phyloP scores from a whole-genome alignment of 1,140 invertebrate genomes.

The Battus philenor region DNA sequence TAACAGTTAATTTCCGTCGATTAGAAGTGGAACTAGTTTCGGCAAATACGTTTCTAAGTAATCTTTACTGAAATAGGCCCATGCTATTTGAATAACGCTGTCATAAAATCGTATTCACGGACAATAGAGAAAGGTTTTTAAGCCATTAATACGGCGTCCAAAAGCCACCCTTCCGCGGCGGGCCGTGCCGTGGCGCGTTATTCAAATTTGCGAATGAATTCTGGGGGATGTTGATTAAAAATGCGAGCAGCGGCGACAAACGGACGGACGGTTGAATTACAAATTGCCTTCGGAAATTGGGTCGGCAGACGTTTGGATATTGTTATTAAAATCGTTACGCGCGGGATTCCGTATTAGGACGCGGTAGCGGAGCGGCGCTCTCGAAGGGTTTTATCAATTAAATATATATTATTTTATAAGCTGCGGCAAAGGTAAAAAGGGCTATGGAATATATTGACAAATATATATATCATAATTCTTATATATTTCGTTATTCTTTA shows the following conservation, averaged over 20 bases:
- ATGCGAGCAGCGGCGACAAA: conserved; percentile 32
- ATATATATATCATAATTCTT: too few species aligned
- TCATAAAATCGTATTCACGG: too few species aligned
- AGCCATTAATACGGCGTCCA: conserved; percentile 24
- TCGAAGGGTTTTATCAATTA: not conserved
- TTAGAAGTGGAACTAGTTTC: too few species aligned
- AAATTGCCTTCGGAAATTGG: conserved; percentile 39
- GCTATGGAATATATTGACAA: too few species aligned
- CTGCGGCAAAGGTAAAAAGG: too few species aligned
- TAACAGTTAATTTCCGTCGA: too few species aligned
- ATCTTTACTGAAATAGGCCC: too few species aligned
- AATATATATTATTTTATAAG: too few species aligned
- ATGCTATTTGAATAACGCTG: too few species aligned
- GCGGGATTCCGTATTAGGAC: conserved; percentile 6
- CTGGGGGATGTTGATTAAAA: conserved; percentile 52
- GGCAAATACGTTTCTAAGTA: too few species aligned
- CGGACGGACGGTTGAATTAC: conserved; percentile 35
- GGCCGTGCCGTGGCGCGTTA: conserved; percentile 26
- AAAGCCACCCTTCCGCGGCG: conserved; percentile 29
- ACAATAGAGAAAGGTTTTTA: conserved; percentile 18
- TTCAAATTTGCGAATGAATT: conserved; percentile 54
- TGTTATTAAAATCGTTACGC: conserved; percentile 30
- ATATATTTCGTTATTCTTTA: too few species aligned
- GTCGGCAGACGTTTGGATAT: conserved; percentile 25
- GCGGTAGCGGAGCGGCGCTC: conserved; percentile 5